Base-by-base conservation (phyloP, 2,113 vertebrate species). In the Penelope pileata region DNA sequence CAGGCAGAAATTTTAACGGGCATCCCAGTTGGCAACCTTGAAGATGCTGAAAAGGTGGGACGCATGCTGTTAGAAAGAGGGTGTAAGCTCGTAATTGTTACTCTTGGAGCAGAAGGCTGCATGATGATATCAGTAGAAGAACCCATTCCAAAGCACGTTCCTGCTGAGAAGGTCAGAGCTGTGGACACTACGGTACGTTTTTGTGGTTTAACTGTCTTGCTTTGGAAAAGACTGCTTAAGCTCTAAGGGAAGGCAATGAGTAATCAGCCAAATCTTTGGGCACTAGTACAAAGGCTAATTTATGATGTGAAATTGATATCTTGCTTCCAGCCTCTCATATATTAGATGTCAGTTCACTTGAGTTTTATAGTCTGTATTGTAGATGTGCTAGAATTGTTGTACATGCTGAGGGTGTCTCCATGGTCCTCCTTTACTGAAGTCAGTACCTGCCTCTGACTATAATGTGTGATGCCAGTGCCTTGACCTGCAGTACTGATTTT, bases 1-100 rank as follows among this genome's bases (percentile, higher is more conserved):
- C 97, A 99, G 99, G 99, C 99, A 75, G 99, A 99, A 98, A 98
- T 99, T 95, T 97, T 99, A 93, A 99, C 98, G 1, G 98, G 98
- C 36, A 91, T 97, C 70, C 40, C 93, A 1, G 99, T 99, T 21
- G 17, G 93, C 63, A 98, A 86, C 63, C 94, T 97, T 26, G 98
- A 97, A 51, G 98, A 98, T 21, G 99, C 99, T 16, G 97, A 92
- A 63, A 95, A 79, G 68, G 99, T 98, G 29, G 97, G 98, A 10
- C 75, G 16, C 86, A 93, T 98, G 93, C 98, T 99, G 92, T 72
- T 98, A 95, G 95, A 74, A 51, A 98, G 98, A 96, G 99, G 99
- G 80, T 99, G 99, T 91, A 96, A 96, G 69, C 94, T 98, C 0
- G 98, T 98, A 22, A 97, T 99, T 92, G 60, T 99, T 96, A 99